Evolutionary conservation across 1,140 invertebrate species (phyloP), one percentile per base, ranked within the genome.

Genomic region (Drosophila simulans): DNA sequence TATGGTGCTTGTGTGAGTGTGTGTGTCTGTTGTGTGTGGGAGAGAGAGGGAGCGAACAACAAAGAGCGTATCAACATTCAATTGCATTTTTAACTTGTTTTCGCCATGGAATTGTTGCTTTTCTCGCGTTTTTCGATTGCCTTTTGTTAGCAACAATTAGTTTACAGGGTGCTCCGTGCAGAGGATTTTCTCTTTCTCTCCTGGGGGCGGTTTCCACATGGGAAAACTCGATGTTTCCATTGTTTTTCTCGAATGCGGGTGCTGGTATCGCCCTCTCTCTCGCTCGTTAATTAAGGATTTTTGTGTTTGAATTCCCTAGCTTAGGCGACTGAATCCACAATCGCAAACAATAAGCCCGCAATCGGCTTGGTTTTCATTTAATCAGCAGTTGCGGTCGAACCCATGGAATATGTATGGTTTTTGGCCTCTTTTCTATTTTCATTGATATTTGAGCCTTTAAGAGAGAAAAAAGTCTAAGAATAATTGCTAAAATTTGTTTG

Each of bases 71-170:
- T 64, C 34, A 77, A 74, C 73, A 58, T 85, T 77, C 59, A 84
- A 84, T 86, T 86, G 82, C 68, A 86, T 81, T 68, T 80, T 86
- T 77, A 80, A 85, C 43, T 72, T 84, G 58, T 66, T 78, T 82
- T 81, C 57, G 71, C 65, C 45, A 45, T 54, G 54, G 45, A 62
- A 53, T 66, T 80, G 37, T 76, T 72, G 65, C 52, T 72, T n/a
- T 60, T 51, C 46, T 43, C 39, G 35, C 37, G 31, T 53, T 17
- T 72, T 55, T 39, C 39, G 48, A 11, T 42, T 55, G 37, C 27
- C 22, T 52, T 58, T 48, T 64, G 45, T 65, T 68, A 62, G 49
- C 45, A 83, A 78, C 58, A 60, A 78, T 77, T 59, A 17, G 8
- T 42, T 8, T 43, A 72, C 57, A 63, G 79, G 40, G 48, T 68